Evolutionary conservation across 2,113 vertebrate species (phyloP).

Genomic region (Salvelinus namaycush): DNA sequence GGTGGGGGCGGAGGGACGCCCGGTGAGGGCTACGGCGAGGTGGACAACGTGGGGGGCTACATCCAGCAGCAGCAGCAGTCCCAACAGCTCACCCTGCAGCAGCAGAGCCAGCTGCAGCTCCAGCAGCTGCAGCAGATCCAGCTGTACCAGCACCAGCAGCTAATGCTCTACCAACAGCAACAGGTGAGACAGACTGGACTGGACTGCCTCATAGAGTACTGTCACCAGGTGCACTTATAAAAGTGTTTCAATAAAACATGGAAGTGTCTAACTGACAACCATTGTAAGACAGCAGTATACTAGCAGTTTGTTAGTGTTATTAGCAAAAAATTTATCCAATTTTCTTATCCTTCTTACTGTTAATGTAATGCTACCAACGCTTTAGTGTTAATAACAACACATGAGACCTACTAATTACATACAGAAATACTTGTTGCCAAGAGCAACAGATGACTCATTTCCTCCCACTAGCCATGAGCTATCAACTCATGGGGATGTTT

Average conservation of each 20-base stretch:
- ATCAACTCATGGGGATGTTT: not conserved
- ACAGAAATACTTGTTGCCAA: not conserved
- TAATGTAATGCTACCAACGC: too few species aligned
- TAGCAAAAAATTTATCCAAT: not conserved
- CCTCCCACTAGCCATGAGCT: not conserved
- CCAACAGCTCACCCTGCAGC: conserved; percentile 66
- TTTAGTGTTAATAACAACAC: too few species aligned
- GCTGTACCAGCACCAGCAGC: conserved; percentile 72
- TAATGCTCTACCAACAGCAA: conserved; percentile 73
- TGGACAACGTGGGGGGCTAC: conserved; percentile 42
- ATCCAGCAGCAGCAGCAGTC: conserved; percentile 67
- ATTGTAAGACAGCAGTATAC: too few species aligned
- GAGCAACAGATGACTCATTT: conserved; percentile 6
- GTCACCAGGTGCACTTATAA: not conserved
- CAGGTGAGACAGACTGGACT: conserved; percentile 23
- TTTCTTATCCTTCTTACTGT: not conserved
- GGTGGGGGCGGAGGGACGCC: conserved; percentile 57
- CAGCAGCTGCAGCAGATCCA: conserved; percentile 76
- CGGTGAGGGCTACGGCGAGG: conserved; percentile 66
- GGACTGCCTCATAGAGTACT: not conserved
- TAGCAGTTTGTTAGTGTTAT: too few species aligned
- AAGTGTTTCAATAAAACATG: too few species aligned
- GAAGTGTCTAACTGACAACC: too few species aligned
- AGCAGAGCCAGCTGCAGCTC: conserved; percentile 76
- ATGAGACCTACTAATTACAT: not conserved